These are phyloP conservation scores for Lethenteron reissneri DNA, from an alignment of 2,113 vertebrate genomes.

Conservation along the genomic window DNA sequence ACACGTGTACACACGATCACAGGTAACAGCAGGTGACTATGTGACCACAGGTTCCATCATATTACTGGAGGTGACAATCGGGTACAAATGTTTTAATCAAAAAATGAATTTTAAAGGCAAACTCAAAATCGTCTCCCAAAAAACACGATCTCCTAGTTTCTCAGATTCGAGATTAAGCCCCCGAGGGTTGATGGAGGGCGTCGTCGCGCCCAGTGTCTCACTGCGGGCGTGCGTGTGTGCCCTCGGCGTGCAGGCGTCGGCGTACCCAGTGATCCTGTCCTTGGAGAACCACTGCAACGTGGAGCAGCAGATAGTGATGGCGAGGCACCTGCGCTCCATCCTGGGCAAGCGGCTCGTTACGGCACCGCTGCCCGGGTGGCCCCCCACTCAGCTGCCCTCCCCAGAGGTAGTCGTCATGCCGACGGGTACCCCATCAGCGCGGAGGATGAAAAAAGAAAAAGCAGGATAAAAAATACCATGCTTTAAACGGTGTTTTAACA, in stretches of 20 bases:
- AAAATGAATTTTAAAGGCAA: not conserved
- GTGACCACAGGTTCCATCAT: no score
- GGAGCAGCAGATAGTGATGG: slow-evolving; percentile 79
- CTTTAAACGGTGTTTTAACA: not conserved
- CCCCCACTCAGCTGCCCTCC: slow-evolving; percentile 36
- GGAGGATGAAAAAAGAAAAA: not conserved
- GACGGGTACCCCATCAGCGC: not conserved
- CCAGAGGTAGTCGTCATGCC: slow-evolving; percentile 35
- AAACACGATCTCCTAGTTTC: not conserved
- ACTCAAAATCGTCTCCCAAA: not conserved
- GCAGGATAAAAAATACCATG: not conserved
- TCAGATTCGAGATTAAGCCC: not conserved
- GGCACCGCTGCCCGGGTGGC: slow-evolving; percentile 22
- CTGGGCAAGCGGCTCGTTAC: slow-evolving; percentile 55
- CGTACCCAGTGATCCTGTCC: slow-evolving; percentile 69
- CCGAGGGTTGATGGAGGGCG: not conserved
- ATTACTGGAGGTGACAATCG: no score
- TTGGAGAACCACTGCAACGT: slow-evolving; percentile 83
- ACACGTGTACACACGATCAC: no score
- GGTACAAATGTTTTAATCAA: not conserved
- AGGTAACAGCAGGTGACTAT: no score
- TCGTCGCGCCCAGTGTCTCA: not conserved
- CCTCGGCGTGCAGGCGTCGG: slow-evolving; percentile 30
- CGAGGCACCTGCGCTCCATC: slow-evolving; percentile 44
- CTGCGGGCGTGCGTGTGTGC: not conserved